Conservation (phyloP, 2,113 vertebrate genomes). For the Saguinus midas region DNA sequence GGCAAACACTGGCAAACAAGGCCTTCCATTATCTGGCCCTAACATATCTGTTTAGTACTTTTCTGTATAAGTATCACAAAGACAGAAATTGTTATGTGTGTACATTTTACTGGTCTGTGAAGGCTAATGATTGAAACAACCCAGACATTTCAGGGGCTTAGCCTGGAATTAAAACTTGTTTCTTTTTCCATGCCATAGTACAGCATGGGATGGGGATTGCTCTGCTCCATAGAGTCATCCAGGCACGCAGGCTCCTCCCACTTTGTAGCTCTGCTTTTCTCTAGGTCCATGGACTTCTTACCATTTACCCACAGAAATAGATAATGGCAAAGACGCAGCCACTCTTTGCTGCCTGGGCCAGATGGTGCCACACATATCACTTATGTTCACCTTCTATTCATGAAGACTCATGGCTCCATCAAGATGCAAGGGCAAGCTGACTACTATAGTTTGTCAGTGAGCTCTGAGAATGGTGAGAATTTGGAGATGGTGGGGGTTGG, state of each 20-base stretch:
- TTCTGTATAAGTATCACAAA: neutral
- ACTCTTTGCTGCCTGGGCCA: neutral
- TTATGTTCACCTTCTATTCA: neutral
- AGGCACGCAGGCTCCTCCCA: neutral
- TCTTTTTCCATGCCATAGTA: neutral
- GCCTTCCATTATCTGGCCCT: neutral
- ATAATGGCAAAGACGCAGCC: neutral
- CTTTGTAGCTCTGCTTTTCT: neutral
- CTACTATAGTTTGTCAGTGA: neutral
- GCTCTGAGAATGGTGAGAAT: neutral
- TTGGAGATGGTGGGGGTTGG: neutral
- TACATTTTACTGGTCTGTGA: neutral
- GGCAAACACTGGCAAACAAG: neutral
- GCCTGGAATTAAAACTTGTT: neutral
- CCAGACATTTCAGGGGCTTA: neutral
- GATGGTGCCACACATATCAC: neutral
- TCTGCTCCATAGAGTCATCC: neutral
- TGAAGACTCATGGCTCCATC: neutral
- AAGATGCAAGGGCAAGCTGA: neutral
- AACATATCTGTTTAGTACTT: neutral
- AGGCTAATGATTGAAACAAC: neutral
- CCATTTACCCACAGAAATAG: neutral
- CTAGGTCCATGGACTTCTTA: neutral
- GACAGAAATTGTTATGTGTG: neutral
- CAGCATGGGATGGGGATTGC: fast-evolving